Evolutionary conservation across 2,888 invertebrate genomes (phyloP).

Genomic region (Diloba caeruleocephala): DNA sequence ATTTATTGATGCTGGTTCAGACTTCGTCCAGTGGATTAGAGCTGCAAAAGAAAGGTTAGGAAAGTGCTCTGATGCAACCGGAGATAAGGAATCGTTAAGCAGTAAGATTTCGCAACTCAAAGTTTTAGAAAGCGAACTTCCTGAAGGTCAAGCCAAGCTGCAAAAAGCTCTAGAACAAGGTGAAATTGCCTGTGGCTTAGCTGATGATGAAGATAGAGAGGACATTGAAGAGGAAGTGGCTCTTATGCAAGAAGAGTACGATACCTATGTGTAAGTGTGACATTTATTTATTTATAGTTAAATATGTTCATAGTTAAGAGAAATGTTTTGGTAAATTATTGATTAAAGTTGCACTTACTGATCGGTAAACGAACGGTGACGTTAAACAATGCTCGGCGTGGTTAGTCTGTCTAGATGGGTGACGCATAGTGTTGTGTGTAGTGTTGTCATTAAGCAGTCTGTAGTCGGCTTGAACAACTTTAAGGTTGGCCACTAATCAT

Average conservation of each 20-base stretch:
- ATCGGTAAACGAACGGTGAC: no score
- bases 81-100: constrained; percentile 96
- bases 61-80: constrained; percentile 97
- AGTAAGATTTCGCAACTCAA: constrained; percentile 96
- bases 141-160: constrained; percentile 95
- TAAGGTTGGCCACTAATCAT: no score
- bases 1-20: constrained; percentile 97
- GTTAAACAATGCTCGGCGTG: no score
- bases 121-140: constrained; percentile 94
- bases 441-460: no score
- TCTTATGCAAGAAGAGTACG: constrained; percentile 96
- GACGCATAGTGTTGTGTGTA: no score
- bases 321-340: no score
- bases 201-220: constrained; percentile 95
- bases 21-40: constrained; percentile 97
- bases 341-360: no score
- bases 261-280: constrained; percentile 93
- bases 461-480: no score
- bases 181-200: constrained; percentile 95
- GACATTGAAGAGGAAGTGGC: constrained; percentile 98
- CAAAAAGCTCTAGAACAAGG: constrained; percentile 95
- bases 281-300: constrained; percentile 2
- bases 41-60: constrained; percentile 96
- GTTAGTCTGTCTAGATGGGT: no score
- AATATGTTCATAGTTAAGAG: no score